Evolutionary conservation across 1,140 invertebrate species (phyloP), one percentile per base, ranked within the genome.

Genomic region (Drosophila burlai): DNA sequence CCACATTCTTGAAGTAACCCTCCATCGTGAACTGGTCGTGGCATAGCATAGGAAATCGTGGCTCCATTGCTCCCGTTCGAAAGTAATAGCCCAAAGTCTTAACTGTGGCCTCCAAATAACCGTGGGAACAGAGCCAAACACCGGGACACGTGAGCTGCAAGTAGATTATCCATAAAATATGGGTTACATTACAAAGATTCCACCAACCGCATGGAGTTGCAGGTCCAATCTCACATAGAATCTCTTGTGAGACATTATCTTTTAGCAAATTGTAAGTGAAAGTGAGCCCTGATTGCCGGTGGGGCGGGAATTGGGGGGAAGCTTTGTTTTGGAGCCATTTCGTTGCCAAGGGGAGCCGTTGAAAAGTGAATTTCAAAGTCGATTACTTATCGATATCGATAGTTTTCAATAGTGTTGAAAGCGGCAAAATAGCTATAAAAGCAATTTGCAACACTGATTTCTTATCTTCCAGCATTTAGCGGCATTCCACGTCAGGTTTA

Each of bases 41-140:
- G 49, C 87, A 92, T 0, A 93, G 76, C 72, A 93, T 64, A 0
- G 92, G 92, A 69, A 93, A 93, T 9, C 83, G 80, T 0, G 92
- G 87, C 29, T 93, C 92, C 92, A 93, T 90, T 11, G 91, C 84
- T 7, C 91, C 91, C 0, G 92, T 93, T 34, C 91, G 81, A 57
- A 93, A 92, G 50, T 90, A 92, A 43, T 93, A 93, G 26, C 92
- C 92, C 61, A 93, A 62, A 5, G 92, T 91, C 42, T 92, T 93
- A 7, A 93, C 59, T 11, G 92, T 93, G 11, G 68, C 77, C 76
- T 93, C 92, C 59, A 93, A 36, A 60, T 81, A 87, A 9, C 92
- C 92, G 75, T 92, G 91, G 1, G 87, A 85, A 29, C 92, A 93
- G 3, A 93, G 77, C 92, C 92, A 93, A 63, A 93, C 92, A 15